Base-by-base conservation (phyloP, 2,113 vertebrate species). In the Rhabdornis inornatus region DNA sequence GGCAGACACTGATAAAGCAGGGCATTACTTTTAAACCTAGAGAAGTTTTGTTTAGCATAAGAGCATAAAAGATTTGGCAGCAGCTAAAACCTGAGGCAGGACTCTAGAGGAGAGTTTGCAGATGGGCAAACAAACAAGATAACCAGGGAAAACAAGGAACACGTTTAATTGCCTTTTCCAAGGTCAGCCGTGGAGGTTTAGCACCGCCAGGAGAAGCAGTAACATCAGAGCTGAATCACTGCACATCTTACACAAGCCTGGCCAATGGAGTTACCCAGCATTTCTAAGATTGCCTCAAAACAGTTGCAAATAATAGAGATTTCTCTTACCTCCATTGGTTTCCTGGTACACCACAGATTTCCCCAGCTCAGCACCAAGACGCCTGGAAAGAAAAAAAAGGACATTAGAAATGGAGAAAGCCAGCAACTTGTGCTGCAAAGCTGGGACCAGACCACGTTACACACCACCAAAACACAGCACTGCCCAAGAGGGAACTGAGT, bases 331-430 rank as follows among this genome's bases (percentile, higher is more conserved):
- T 98, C 99, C 98, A 96, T 99, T 99, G 14, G 99, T 98, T 90
- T 99, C 99, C 90, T 99, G 99, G 90, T 99, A 99, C 18, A 99
- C 99, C 87, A 99, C 99, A 61, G 99, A 99, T 79, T 99, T 99
- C 31, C 99, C 99, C 96, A 99, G 94, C 94, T 99, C 99, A 87
- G 99, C 99, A 90, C 99, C 99, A 3, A 99, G 98, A 57, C 99
- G 98, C 95, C 99, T 99, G 89, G 40, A 65, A 64, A 63, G 39
- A 39, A 55, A 76, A 75, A 30, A 55, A 72, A 24, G 19, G 56
- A 65, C 1, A 3, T 80, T 23, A 66, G 60, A 50, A 71, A 77
- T 6, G 18, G 33, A 83, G 33, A 33, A 84, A 85, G 2, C 3
- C 79, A 77, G 35, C 68, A 59, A 39, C 11, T 15, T 1, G 1